A percentile compares a stretch with the other conserved stretches of the same genome.
These are phyloP conservation scores for Oenanthe melanoleuca DNA, from an alignment of 2,113 vertebrate species.

Conservation along the genomic window DNA sequence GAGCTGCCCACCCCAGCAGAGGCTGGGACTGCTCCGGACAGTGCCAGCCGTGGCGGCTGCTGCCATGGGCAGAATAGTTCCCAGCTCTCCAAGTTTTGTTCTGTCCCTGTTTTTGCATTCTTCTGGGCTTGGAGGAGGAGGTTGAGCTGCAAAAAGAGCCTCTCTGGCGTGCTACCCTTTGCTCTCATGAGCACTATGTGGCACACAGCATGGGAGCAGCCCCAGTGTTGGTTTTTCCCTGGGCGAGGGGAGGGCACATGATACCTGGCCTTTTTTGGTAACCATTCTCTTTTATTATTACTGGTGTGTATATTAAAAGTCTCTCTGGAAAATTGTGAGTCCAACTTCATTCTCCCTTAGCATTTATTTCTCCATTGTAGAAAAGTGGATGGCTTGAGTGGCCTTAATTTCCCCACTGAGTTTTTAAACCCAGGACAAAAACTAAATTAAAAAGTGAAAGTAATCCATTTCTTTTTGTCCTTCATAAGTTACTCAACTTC, in stretches of 20 bases:
- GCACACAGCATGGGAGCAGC: neutral
- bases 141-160: neutral
- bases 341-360: fast-evolving
- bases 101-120: neutral
- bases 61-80: fast-evolving
- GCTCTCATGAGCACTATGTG: fast-evolving
- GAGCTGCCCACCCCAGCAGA: too few species aligned
- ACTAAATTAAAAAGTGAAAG: neutral
- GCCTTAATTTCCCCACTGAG: neutral
- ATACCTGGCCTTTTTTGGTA: neutral
- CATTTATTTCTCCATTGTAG: neutral
- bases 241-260: fast-evolving
- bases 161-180: neutral
- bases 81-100: neutral
- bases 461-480: neutral
- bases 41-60: fast-evolving
- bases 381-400: neutral
- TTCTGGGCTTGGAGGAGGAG: neutral
- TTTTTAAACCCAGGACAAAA: neutral
- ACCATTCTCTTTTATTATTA: neutral
- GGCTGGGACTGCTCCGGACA: neutral
- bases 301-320: neutral
- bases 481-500: neutral
- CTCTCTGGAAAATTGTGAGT: neutral
- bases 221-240: neutral